phyloP scores from a whole-genome alignment of 1,140 invertebrate species.

The Brachionus angularis region DNA sequence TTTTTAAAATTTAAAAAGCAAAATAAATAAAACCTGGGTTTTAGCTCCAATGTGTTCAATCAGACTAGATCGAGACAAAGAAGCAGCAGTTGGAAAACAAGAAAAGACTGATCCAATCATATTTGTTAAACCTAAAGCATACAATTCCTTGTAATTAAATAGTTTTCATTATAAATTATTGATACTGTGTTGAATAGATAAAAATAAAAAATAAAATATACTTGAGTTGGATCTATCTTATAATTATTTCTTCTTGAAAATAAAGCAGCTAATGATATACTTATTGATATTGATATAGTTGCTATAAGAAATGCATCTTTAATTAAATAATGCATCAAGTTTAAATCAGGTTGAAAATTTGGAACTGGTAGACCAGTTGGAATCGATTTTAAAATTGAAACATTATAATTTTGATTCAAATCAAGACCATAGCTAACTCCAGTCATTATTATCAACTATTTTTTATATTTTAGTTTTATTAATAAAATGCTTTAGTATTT shows the following conservation, averaged over 20 bases:
- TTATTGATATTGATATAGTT: slow-evolving; percentile 57
- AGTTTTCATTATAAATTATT: background rate
- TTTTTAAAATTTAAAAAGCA: too few relatives aligned
- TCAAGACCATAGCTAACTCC: background rate
- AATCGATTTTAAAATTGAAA: background rate
- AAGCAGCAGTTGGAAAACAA: slow-evolving; percentile 48
- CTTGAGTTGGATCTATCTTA: slow-evolving; percentile 57
- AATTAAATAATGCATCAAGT: slow-evolving; percentile 18
- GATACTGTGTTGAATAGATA: background rate
- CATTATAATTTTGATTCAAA: slow-evolving; percentile 19
- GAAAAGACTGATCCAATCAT: slow-evolving; percentile 47
- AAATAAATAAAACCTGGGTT: too few relatives aligned
- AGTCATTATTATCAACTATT: background rate
- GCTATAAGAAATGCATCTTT: slow-evolving; percentile 53
- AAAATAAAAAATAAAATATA: background rate
- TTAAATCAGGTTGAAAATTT: slow-evolving; percentile 46
- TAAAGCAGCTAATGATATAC: slow-evolving; percentile 59
- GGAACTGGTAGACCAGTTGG: slow-evolving; percentile 9
- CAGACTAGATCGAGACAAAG: slow-evolving; percentile 47
- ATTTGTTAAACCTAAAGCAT: slow-evolving; percentile 48
- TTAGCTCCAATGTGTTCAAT: slow-evolving; percentile 48
- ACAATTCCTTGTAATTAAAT: slow-evolving; percentile 46
- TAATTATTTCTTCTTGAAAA: slow-evolving; percentile 60
- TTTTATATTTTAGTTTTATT: background rate
- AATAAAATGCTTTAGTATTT: background rate